phyloP scores from a whole-genome alignment of 2,113 vertebrate genomes.

The Malaclemys terrapin region DNA sequence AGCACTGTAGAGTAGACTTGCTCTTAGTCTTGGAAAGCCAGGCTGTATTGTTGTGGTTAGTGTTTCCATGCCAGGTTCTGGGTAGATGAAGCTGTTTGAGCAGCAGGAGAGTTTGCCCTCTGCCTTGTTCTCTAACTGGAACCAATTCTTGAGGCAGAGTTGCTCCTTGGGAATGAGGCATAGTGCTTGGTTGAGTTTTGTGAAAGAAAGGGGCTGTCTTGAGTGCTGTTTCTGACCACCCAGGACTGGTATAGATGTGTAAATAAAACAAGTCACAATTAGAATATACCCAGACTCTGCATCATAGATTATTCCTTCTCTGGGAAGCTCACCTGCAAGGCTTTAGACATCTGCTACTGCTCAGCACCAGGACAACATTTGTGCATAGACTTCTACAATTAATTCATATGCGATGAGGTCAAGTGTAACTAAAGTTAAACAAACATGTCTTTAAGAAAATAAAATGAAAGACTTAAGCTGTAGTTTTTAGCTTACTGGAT shows the following conservation, averaged over 20 bases:
- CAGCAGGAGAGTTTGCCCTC: background rate
- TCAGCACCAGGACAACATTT: background rate
- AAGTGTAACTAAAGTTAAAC: background rate
- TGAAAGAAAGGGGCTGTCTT: background rate
- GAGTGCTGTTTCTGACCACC: background rate
- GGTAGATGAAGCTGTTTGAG: background rate
- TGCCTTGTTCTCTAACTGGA: background rate
- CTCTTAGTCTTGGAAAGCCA: background rate
- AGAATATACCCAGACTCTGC: background rate
- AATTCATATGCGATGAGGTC: background rate
- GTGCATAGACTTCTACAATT: background rate
- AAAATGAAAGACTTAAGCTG: background rate
- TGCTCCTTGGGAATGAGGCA: background rate
- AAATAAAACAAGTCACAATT: background rate
- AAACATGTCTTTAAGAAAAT: slow-evolving; percentile 1
- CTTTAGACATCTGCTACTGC: slow-evolving; percentile 20
- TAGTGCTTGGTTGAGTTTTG: slow-evolving; percentile 30
- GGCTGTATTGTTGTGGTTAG: background rate
- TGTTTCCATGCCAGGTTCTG: background rate
- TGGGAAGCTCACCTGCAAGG: slow-evolving; percentile 30
- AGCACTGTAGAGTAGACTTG: too few species aligned
- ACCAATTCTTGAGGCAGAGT: background rate
- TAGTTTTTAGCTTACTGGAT: background rate
- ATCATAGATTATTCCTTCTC: background rate
- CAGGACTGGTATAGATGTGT: background rate